phyloP scores from a whole-genome alignment of 2,113 vertebrate genomes.

The Herpailurus yagouaroundi region DNA sequence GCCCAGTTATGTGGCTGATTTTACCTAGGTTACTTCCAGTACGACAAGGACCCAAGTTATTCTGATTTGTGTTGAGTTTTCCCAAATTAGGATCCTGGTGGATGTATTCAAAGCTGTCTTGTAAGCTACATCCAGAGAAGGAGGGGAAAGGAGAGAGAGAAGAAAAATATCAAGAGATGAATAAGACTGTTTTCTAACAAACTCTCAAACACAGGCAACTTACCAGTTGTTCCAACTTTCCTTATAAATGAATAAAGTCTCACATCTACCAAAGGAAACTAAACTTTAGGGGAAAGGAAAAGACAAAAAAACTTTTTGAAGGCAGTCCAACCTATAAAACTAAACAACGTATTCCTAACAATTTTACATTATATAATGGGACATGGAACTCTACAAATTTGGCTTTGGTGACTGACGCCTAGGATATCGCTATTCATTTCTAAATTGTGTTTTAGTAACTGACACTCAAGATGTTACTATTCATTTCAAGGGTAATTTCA shows the following conservation, averaged over 20 bases:
- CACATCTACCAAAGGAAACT: not conserved
- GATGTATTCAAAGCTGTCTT: conserved; percentile 93
- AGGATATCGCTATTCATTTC: not conserved
- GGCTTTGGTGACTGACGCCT: not conserved
- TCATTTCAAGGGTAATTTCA: not conserved
- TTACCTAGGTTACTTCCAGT: conserved; percentile 90
- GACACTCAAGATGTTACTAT: not conserved
- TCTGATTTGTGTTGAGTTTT: conserved; percentile 85
- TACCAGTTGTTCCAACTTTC: not conserved
- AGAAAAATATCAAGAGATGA: conserved; percentile 36
- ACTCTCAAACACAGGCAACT: not conserved
- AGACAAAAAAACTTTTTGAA: conserved; percentile 13
- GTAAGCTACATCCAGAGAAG: conserved; percentile 84
- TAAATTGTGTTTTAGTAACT: not conserved
- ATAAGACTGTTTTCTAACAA: not conserved
- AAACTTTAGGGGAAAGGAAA: conserved; percentile 3
- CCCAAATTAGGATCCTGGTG: conserved; percentile 86
- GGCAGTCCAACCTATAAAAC: not conserved
- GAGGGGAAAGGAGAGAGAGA: not conserved
- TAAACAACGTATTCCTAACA: not conserved
- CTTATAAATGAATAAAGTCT: conserved; percentile 35
- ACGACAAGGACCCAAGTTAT: conserved; percentile 84
- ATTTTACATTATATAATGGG: not conserved
- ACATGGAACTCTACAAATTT: not conserved
- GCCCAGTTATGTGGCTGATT: not conserved